Evolutionary conservation across 2,797 vertebrate genomes (phyloP), one percentile per base, ranked within the genome.

Genomic region (Paguma larvata): DNA sequence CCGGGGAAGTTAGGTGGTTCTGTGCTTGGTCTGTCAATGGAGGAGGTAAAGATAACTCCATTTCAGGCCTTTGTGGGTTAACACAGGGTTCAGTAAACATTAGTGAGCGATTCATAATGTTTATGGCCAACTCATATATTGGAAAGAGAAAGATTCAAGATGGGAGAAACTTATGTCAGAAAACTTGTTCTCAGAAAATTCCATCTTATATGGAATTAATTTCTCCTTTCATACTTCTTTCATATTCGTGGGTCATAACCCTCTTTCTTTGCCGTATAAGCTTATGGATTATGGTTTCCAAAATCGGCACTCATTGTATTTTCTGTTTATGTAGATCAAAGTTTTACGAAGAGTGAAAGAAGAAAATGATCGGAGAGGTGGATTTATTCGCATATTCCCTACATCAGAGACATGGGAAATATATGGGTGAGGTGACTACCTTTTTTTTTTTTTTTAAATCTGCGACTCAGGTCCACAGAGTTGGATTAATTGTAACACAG

Each of bases 321-420:
- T 77, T 92, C 23, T 59, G 25, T 51, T 41, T 67, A 53, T 65
- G 19, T 97, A 99, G 99, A 98, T 99, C 94, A 99, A 99, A 98
- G 99, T 99, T 94, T 98, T 99, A 95, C 99, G 99, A 94, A 99
- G 99, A 94, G 99, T 99, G 93, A 99, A 99, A 98, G 99, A 99
- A 93, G 99, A 99, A 97, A 98, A 99, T 38, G 99, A 99, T 79
- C 99, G 99, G 96, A 99, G 99, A 98, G 99, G 99, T 51, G 99
- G 99, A 93, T 99, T 99, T 92, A 98, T 99, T 87, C 99, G 99
- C 62, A 99, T 99, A 98, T 99, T 99, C 98, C 99, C 99, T 85
- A 99, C 99, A 4, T 98, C 99, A 10, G 98, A 99, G 97, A 99
- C 99, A 1, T 99, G 99, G 99, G 99, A 99, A 72, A 98, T 99